Percentiles rank a stretch among this genome's conserved stretches.
Evolutionary conservation across 2,113 vertebrate species (phyloP).

Genomic region (Ascaphus truei): DNA sequence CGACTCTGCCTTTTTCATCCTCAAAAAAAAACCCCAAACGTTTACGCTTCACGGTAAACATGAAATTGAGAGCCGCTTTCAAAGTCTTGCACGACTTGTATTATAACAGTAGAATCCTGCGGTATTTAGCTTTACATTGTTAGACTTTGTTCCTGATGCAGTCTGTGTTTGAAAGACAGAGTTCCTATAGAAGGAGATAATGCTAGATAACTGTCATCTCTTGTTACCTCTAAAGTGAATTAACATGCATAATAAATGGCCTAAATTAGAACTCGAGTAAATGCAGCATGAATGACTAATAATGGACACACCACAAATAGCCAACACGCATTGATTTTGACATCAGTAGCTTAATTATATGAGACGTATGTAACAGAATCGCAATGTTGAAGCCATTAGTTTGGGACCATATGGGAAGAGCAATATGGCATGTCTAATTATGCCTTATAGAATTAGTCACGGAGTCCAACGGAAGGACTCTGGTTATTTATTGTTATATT

Average conservation of each 20-base stretch:
- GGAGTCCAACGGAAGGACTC: not conserved
- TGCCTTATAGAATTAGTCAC: slow-evolving; percentile 7
- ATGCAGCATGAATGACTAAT: slow-evolving; percentile 21
- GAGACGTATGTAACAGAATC: slow-evolving; percentile 17
- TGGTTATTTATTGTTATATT: no score
- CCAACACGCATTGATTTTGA: slow-evolving; percentile 1
- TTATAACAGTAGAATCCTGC: no score
- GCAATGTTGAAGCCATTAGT: not conserved
- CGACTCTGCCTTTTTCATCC: no score
- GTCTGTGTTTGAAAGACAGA: not conserved
- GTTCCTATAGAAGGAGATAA: not conserved
- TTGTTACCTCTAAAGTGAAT: not conserved
- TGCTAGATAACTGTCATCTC: not conserved
- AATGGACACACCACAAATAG: not conserved
- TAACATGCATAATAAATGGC: slow-evolving; percentile 23
- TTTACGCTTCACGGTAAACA: no score
- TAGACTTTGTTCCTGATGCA: not conserved
- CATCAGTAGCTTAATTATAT: slow-evolving; percentile 28
- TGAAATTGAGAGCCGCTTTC: no score
- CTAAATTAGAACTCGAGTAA: slow-evolving; percentile 6
- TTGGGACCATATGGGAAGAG: slow-evolving; percentile 11
- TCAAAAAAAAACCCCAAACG: no score
- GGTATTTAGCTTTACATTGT: not conserved
- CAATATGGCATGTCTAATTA: slow-evolving; percentile 17
- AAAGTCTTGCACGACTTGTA: no score